Evolutionary conservation across 2,888 invertebrate genomes (phyloP).

Genomic region (Euclidia mi): DNA sequence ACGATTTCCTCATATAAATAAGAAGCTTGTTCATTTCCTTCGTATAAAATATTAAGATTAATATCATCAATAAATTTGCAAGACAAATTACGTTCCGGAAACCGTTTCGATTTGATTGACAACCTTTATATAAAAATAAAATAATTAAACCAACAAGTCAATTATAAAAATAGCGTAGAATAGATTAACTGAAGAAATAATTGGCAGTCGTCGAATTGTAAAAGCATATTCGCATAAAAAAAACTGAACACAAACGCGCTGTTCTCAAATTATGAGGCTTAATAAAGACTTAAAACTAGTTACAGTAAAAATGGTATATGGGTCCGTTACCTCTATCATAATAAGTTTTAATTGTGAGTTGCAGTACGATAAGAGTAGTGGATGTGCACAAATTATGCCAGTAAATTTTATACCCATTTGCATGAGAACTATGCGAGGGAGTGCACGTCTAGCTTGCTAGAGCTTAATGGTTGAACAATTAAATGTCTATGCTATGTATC

Average conservation of each 20-base stretch:
- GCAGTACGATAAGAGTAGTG: slow-evolving; percentile 56
- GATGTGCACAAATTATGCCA: slow-evolving; percentile 68
- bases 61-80: neutral
- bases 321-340: slow-evolving; percentile 57
- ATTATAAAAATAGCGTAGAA: neutral
- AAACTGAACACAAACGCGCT: slow-evolving; percentile 15
- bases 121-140: neutral
- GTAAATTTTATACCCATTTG: slow-evolving; percentile 75
- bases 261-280: slow-evolving; percentile 23
- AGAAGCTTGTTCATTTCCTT: too few species aligned
- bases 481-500: slow-evolving; percentile 74
- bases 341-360: slow-evolving; percentile 69
- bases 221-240: slow-evolving; percentile 12
- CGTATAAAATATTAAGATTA: too few species aligned
- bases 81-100: neutral
- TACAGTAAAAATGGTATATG: slow-evolving; percentile 47
- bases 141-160: slow-evolving; percentile 1
- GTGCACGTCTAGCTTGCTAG: slow-evolving; percentile 61
- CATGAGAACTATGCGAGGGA: slow-evolving; percentile 71
- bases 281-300: slow-evolving; percentile 42
- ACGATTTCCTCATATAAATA: too few species aligned
- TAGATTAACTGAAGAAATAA: neutral
- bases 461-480: slow-evolving; percentile 79
- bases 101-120: neutral
- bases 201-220: neutral